Evolutionary conservation across 2,888 invertebrate genomes (phyloP), one percentile per base, ranked within the genome.

Genomic region (Drosophila leonis): DNA sequence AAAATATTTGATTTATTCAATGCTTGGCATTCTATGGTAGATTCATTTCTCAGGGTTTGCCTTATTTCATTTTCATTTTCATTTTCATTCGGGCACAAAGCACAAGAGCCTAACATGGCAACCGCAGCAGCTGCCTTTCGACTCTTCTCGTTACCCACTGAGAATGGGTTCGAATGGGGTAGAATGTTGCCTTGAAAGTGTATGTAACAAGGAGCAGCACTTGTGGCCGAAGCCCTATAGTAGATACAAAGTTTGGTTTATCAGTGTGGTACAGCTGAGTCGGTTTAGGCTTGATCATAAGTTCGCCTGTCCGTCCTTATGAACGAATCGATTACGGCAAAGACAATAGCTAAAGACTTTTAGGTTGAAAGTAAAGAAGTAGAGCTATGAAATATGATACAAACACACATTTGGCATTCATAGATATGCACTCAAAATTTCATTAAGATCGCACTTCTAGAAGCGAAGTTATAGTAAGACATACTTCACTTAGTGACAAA

Each of bases 1-100:
- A 44, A 44, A 42, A 57, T 69, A 63, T 76, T 76, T 76, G 65
- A 76, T 76, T 73, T 63, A 76, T 76, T 69, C 64, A 69, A 72
- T 75, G 61, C 37, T 20, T 15, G 49, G 12, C 55, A 55, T 51
- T 57, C 51, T 20, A 29, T 24, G 18, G 46, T 42, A 60, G 56
- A 76, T 72, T 62, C 31, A 76, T 69, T 65, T 69, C 65, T 63
- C 59, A 62, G 65, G 65, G 61, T 56, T 72, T 67, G 64, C 59
- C 49, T 35, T 48, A 63, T 73, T 73, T 76, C 39, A 51, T 62
- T 76, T 33, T 29, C 48, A 13, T 59, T 46, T 42, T 51, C 44
- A 18, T 31, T 48, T 33, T 49, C 49, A 20, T 18, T 49, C 33
- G 51, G 48, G 12, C 65, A 62, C 64, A 65, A 76, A 75, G 29